Conservation (phyloP, 1,140 invertebrate species). For the Mactra quadrangularis region DNA sequence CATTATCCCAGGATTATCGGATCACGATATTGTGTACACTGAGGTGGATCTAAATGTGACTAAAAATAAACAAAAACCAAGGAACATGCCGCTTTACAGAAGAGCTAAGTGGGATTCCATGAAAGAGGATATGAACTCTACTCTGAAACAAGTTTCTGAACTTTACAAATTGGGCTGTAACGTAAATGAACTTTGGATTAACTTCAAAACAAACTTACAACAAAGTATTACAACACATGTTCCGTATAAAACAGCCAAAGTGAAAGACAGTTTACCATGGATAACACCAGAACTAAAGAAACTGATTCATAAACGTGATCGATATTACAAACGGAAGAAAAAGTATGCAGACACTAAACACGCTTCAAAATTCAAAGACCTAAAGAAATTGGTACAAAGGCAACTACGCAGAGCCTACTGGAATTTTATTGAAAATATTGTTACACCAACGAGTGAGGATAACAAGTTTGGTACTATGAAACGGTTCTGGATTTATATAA, state of each 20-base stretch:
- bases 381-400: constrained; percentile 22
- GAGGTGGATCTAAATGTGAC: background rate
- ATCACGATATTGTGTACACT: background rate
- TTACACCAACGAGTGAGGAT: too few relatives aligned
- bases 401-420: too few relatives aligned
- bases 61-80: background rate
- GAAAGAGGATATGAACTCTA: constrained; percentile 3
- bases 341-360: constrained; percentile 3
- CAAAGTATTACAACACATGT: background rate
- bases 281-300: constrained; percentile 5
- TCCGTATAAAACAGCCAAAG: constrained; percentile 37
- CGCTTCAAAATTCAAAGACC: constrained; percentile 31
- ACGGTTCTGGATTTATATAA: constrained; percentile 57
- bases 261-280: constrained; percentile 29
- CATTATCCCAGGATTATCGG: background rate
- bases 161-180: background rate
- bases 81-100: background rate
- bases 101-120: constrained; percentile 7
- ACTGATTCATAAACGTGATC: constrained; percentile 14
- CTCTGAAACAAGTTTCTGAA: background rate
- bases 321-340: background rate
- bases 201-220: too few relatives aligned
- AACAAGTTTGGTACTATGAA: too few relatives aligned
- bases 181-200: constrained; percentile 13
- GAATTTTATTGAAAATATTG: too few relatives aligned